Evolutionary conservation across 2,113 vertebrate species (phyloP).

Genomic region (Globicephala melas): DNA sequence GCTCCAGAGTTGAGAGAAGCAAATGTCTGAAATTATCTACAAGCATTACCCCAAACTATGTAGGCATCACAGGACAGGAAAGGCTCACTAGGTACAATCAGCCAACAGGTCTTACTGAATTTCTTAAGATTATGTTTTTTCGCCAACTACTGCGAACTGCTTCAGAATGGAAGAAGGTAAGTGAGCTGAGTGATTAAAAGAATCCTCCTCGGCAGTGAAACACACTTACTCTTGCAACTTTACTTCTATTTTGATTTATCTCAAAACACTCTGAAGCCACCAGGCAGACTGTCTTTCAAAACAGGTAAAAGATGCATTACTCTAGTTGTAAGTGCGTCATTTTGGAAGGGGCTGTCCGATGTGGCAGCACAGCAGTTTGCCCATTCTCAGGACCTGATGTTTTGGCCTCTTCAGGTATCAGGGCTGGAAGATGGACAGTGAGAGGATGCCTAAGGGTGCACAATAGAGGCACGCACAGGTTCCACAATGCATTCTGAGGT

Average conservation of each 20-base stretch:
- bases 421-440: background rate
- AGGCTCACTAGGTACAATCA: background rate
- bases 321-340: background rate
- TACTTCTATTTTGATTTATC: constrained; percentile 43
- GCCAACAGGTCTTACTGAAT: background rate
- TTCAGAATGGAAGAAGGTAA: background rate
- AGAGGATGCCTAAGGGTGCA: background rate
- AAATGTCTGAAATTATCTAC: constrained; percentile 24
- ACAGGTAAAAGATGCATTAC: background rate
- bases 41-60: background rate
- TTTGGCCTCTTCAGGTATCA: background rate
- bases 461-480: rapidly evolving
- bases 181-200: background rate
- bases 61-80: background rate
- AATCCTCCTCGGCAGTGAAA: background rate
- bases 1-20: background rate
- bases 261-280: constrained; percentile 39
- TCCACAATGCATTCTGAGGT: background rate
- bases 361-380: background rate
- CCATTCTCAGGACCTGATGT: background rate
- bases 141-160: background rate
- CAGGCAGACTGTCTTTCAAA: constrained; percentile 11
- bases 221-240: background rate
- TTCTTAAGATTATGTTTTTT: background rate
- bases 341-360: constrained; percentile 3